phyloP scores from a whole-genome alignment of 1,140 invertebrate genomes.

The Periplaneta americana region DNA sequence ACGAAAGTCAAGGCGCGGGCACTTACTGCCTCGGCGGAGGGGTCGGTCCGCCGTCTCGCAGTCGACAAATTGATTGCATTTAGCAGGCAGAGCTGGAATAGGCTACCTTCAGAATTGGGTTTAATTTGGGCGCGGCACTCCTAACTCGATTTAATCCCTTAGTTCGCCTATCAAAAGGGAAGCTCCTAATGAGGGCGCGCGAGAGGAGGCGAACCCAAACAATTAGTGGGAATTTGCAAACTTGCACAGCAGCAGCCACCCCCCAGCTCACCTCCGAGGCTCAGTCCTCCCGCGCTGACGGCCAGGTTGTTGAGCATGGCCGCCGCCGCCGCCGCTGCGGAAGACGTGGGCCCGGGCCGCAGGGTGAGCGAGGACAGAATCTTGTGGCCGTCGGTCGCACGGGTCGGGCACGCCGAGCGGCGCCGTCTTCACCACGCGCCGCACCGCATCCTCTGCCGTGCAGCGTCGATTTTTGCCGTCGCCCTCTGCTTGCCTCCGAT shows the following conservation, averaged over 20 bases:
- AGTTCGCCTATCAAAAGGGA: conserved; percentile 17
- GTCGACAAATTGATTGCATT: conserved; percentile 18
- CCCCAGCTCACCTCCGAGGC: conserved; percentile 9
- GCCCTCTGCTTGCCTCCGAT: no score
- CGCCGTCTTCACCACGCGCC: not conserved
- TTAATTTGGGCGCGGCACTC: conserved; percentile 17
- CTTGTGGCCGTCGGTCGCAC: conserved; percentile 20
- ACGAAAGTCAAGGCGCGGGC: not conserved
- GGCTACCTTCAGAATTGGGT: conserved; percentile 18
- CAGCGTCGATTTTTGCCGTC: not conserved
- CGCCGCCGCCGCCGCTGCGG: not conserved
- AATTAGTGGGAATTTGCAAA: conserved; percentile 18
- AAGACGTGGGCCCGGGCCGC: conserved; percentile 24
- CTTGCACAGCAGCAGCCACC: not conserved
- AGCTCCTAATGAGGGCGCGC: conserved; percentile 17
- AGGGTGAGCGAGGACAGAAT: conserved; percentile 30
- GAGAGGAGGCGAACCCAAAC: conserved; percentile 9
- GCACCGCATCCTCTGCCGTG: not conserved
- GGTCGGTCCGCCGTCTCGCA: not conserved
- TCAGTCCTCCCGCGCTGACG: not conserved
- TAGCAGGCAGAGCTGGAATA: conserved; percentile 18
- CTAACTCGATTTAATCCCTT: conserved; percentile 20
- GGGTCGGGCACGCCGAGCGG: not conserved
- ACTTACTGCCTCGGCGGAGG: not conserved
- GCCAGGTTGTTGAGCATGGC: conserved; percentile 7